Base-by-base conservation (phyloP, 2,113 vertebrate genomes). In the Lepus timidus region DNA sequence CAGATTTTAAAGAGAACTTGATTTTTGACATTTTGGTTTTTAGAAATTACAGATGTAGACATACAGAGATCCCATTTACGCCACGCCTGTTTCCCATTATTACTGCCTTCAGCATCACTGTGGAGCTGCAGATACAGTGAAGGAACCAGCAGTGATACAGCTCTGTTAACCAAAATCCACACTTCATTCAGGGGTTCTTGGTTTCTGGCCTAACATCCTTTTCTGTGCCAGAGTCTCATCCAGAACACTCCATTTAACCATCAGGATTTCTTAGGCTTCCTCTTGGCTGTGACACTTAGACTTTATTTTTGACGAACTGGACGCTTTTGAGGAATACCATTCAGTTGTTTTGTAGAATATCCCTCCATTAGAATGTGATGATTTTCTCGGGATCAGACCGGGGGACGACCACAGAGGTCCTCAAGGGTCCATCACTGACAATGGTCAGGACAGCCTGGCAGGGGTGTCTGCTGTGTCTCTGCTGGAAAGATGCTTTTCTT, bases 1-100 rank as follows among this genome's bases (percentile, higher is more conserved):
- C 36, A 67, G 33, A 78, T 91, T 74, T 85, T 36, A 82, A 68
- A 95, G 78, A 71, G 31, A 90, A 55, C 6, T 78, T 80, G 44
- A 61, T 36, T 88, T 80, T 96, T 88, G 27, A 93, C 75, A 36
- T 73, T 94, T 83, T 67, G 64, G 23, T 52, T 81, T 89, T 88
- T 13, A 91, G 67, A 87, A 36, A 27, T 44, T 25, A 1, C 19
- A 61, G 39, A 65, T 58, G 7, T 61, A 65, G 49, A 9, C 44
- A 44, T 23, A 25, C 10, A 67, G 55, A 83, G 55, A 88, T 89
- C 12, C 55, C 44, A 74, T 91, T 78, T 68, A 49, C 13, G 9
- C 2, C 27, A 6, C 4, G 16, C 12, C n/a, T 6, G 2, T 62
- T 88, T 95, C 44, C 16, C 33, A 1, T 83, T 85, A 61, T 44